Base-by-base conservation (phyloP, 2,888 invertebrate species). In the Drosophila robusta region DNA sequence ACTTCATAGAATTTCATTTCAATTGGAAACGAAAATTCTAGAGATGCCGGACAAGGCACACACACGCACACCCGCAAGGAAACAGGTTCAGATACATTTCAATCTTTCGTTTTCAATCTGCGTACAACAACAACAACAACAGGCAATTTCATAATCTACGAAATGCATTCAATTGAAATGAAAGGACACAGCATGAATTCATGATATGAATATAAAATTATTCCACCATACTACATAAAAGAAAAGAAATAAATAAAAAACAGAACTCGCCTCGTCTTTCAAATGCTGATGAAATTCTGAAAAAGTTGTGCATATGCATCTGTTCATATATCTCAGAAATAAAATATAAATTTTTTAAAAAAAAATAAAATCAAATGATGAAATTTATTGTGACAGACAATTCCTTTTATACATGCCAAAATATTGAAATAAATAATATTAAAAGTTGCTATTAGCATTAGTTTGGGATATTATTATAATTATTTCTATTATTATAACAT, bases 111-210 rank as follows among this genome's bases (percentile, higher is more conserved):
- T 69, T 79, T 81, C 75, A 71, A 85, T 86, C 80, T 83, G 63
- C 71, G 41, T 52, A 52, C 63, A 62, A 60, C 72, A 60, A 32
- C 70, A 70, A 24, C 50, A 51, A n/a, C 44, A 46, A 18, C 11
- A 42, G 39, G n/a, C 18, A 51, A 61, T 63, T 63, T 57, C 63
- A 70, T 51, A 64, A 72, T 76, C 76, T 65, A 50, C 46, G 60
- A 77, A 80, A 76, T 83, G 84, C 83, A 83, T 83, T 83, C 83
- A 83, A 86, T 83, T 86, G 80, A 83, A 80, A 73, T 60, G 76
- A 83, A 86, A 78, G 84, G 87, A 83, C 78, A 54, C 78, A 66
- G 66, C 62, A 60, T 46, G 52, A 68, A 70, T 80, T 74, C 84
- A 78, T 86, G 83, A 79, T 83, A 86, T 80, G 83, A 86, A 83